Percentiles rank a stretch among this genome's conserved stretches.
These are phyloP conservation scores for Drosophila neonasuta DNA, from an alignment of 2,888 invertebrate species.

Conservation along the genomic window DNA sequence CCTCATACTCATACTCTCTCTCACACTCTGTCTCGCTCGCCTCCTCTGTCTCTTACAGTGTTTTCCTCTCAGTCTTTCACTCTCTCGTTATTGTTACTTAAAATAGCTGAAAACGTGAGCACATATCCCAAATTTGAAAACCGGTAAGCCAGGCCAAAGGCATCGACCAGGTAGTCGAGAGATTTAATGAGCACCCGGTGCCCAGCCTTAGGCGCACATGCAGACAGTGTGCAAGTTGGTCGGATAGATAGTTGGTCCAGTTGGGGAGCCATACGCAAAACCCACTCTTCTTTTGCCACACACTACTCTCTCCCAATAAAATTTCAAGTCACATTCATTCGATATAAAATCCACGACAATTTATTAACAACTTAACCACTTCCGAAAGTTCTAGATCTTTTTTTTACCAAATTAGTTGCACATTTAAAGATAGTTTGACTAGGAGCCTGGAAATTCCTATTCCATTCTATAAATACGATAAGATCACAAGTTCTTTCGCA, in stretches of 20 bases:
- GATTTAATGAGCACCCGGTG: slow-evolving; percentile 58
- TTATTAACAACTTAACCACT: too few relatives aligned
- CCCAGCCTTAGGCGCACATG: slow-evolving; percentile 45
- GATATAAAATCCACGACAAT: too few relatives aligned
- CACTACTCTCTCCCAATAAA: not conserved
- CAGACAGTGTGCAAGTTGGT: slow-evolving; percentile 36
- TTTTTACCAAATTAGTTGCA: too few relatives aligned
- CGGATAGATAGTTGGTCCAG: slow-evolving; percentile 20
- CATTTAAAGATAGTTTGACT: not conserved
- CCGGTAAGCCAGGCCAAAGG: slow-evolving; percentile 71
- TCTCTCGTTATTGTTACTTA: slow-evolving; percentile 69
- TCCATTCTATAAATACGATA: not conserved
- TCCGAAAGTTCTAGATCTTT: too few relatives aligned
- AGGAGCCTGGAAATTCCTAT: not conserved
- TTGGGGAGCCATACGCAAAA: slow-evolving; percentile 5
- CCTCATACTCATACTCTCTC: not conserved
- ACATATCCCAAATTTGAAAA: slow-evolving; percentile 77
- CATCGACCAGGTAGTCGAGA: slow-evolving; percentile 39
- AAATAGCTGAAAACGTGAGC: slow-evolving; percentile 74
- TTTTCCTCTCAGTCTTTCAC: slow-evolving; percentile 16
- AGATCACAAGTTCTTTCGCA: not conserved
- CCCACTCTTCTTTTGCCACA: slow-evolving; percentile 2
- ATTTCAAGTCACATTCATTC: not conserved
- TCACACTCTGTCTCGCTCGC: slow-evolving; percentile 6
- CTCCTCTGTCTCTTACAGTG: not conserved